phyloP scores from a whole-genome alignment of 2,797 vertebrate genomes.

The Macroramphosus scolopax region DNA sequence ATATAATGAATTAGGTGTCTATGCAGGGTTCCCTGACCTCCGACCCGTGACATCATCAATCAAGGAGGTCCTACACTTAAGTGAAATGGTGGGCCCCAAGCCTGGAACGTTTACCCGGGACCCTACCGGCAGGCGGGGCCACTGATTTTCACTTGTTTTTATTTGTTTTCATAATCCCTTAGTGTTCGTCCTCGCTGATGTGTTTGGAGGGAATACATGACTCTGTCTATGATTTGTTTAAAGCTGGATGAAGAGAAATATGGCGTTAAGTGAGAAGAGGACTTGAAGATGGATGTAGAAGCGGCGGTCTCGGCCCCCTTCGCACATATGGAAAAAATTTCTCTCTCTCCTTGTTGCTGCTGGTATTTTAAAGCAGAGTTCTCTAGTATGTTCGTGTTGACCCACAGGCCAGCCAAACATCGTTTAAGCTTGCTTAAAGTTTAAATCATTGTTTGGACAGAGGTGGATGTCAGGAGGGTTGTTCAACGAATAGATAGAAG shows the following conservation, averaged over 20 bases:
- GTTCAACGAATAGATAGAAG: not conserved
- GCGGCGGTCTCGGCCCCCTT: slow-evolving; percentile 50
- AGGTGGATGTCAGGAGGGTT: not conserved
- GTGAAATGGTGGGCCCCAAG: slow-evolving; percentile 80
- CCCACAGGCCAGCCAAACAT: too few species aligned
- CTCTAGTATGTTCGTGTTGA: slow-evolving; percentile 7
- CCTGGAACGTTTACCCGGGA: slow-evolving; percentile 73
- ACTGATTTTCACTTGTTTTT: slow-evolving; percentile 80
- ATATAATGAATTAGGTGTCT: slow-evolving; percentile 98
- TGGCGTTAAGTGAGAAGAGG: slow-evolving; percentile 69
- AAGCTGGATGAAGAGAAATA: slow-evolving; percentile 64
- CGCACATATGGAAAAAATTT: slow-evolving; percentile 81
- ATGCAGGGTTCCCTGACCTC: slow-evolving; percentile 89
- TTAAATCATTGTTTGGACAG: too few species aligned
- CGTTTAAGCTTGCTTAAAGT: too few species aligned
- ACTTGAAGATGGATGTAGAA: slow-evolving; percentile 63
- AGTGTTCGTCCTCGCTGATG: slow-evolving; percentile 66
- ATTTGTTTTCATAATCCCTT: slow-evolving; percentile 79
- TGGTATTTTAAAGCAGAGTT: slow-evolving; percentile 31
- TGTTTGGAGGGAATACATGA: slow-evolving; percentile 76
- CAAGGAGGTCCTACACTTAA: slow-evolving; percentile 85
- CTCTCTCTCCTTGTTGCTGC: slow-evolving; percentile 46
- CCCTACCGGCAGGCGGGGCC: slow-evolving; percentile 68
- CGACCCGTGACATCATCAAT: slow-evolving; percentile 93
- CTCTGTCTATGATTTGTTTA: slow-evolving; percentile 80